A percentile compares a stretch with the other conserved stretches of the same genome.
Conservation (phyloP, 2,888 invertebrate genomes). For the Onchidella celtica region DNA sequence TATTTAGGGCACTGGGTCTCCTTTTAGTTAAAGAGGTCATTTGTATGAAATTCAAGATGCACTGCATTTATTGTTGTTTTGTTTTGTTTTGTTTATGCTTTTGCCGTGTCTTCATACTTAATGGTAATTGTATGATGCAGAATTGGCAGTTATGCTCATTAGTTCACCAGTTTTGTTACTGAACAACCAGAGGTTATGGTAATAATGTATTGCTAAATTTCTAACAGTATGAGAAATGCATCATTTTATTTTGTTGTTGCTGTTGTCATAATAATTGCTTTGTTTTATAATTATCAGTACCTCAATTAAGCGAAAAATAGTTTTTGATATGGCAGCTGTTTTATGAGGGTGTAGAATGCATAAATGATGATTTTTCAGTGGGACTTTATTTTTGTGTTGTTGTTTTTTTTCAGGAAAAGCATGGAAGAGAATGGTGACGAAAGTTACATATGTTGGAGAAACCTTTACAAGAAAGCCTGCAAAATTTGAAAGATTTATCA, state of each 20-base stretch:
- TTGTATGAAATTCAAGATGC: too few species aligned
- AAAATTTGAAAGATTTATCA: slow-evolving; percentile 98
- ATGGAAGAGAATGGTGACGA: slow-evolving; percentile 99
- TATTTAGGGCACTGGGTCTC: too few species aligned
- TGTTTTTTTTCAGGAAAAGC: slow-evolving; percentile 85
- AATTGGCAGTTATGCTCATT: too few species aligned
- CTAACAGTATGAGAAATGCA: background rate
- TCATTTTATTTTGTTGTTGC: background rate
- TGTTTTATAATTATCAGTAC: background rate
- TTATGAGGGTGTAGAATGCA: background rate
- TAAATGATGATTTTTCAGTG: background rate
- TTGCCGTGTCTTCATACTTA: too few species aligned
- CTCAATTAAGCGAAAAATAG: too few species aligned
- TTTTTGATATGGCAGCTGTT: background rate
- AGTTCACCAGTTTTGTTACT: too few species aligned
- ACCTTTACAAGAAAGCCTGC: slow-evolving; percentile 99
- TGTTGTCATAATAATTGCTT: background rate
- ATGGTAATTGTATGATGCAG: too few species aligned
- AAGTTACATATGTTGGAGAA: slow-evolving; percentile 98
- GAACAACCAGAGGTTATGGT: too few species aligned
- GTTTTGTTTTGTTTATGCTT: too few species aligned
- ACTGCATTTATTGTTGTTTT: too few species aligned
- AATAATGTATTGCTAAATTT: too few species aligned
- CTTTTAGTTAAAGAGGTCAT: too few species aligned
- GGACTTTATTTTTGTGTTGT: background rate